Conservation (phyloP, 2,888 invertebrate genomes). For the Macropis europaea region DNA sequence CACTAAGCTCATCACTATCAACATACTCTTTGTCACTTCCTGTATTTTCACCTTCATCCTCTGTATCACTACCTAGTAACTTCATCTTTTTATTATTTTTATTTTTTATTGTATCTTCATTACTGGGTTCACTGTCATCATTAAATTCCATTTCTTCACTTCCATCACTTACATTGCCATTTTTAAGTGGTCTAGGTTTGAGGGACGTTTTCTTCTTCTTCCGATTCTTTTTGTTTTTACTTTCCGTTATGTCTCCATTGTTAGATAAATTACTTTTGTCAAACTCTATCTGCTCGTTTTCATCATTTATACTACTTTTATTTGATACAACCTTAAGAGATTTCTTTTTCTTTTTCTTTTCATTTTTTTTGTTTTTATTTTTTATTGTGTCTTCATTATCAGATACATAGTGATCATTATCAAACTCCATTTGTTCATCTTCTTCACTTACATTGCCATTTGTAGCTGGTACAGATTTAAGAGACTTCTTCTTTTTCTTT, state of each 20-base stretch:
- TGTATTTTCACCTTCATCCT: constrained; percentile 78
- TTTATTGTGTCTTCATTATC: constrained; percentile 11
- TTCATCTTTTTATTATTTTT: too few relatives aligned
- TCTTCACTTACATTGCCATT: neutral
- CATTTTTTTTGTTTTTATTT: constrained; percentile 8
- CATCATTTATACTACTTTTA: constrained; percentile 7
- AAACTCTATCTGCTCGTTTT: constrained; percentile 11
- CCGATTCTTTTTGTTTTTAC: constrained; percentile 5
- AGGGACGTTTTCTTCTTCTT: too few relatives aligned
- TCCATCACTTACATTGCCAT: constrained; percentile 41
- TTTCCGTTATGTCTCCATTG: constrained; percentile 8
- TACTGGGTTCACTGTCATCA: constrained; percentile 27
- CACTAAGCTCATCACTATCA: constrained; percentile 62
- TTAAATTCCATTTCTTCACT: constrained; percentile 31
- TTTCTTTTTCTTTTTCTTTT: constrained; percentile 23
- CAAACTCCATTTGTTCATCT: constrained; percentile 9
- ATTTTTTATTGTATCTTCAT: too few relatives aligned
- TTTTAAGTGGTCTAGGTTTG: too few relatives aligned
- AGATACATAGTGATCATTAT: neutral
- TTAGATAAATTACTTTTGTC: constrained; percentile 9
- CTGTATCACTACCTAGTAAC: constrained; percentile 73
- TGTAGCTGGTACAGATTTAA: neutral
- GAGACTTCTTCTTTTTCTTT: constrained; percentile 26
- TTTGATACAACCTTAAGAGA: too few relatives aligned
- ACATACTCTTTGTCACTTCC: constrained; percentile 45